Conservation (phyloP, 2,888 invertebrate genomes). For the Heliconius hortense region DNA sequence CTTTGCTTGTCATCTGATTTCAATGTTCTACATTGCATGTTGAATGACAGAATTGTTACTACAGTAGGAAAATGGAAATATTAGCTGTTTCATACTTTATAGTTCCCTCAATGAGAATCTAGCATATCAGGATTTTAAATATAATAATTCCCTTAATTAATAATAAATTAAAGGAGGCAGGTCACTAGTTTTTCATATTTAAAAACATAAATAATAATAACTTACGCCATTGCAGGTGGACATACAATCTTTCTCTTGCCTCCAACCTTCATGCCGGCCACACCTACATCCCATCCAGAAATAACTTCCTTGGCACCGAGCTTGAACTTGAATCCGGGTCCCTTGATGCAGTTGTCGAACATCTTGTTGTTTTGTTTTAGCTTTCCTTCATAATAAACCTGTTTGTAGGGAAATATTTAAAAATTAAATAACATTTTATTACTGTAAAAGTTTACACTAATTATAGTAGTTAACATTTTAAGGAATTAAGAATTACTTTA, state of each 20-base stretch:
- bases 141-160: too few relatives aligned
- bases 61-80: background rate
- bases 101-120: too few relatives aligned
- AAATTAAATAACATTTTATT: background rate
- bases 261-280: constrained; percentile 96
- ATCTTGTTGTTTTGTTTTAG: constrained; percentile 91
- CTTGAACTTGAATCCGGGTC: constrained; percentile 92
- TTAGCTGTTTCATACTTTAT: too few relatives aligned
- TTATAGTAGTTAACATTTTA: too few relatives aligned
- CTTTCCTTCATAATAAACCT: constrained; percentile 93
- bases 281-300: constrained; percentile 94
- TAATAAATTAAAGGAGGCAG: background rate
- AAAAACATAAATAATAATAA: constrained; percentile 43
- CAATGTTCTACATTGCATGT: background rate
- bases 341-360: constrained; percentile 89
- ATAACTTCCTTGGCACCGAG: constrained; percentile 94
- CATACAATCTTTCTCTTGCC: constrained; percentile 93
- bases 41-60: background rate
- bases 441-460: too few relatives aligned
- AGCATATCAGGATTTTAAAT: too few relatives aligned
- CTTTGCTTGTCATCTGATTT: background rate
- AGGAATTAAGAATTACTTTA: too few relatives aligned
- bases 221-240: constrained; percentile 94
- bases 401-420: constrained; percentile 42
- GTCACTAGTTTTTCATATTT: background rate